Conservation (phyloP, 2,888 invertebrate species). For the Stegana nigrithorax region DNA sequence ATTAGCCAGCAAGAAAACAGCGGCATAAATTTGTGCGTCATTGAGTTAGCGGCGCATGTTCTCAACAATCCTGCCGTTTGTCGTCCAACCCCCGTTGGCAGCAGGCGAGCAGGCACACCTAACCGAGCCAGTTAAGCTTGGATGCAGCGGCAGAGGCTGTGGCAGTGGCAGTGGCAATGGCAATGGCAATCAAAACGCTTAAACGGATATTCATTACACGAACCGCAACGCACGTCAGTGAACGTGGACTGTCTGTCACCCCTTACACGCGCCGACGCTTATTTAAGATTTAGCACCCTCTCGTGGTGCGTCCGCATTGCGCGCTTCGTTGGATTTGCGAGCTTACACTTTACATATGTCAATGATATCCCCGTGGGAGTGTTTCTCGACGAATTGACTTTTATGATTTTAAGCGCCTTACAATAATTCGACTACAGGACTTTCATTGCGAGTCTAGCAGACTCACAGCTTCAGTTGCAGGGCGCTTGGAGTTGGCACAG, state of each 20-base stretch:
- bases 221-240: conserved; percentile 52
- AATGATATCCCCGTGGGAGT: conserved; percentile 70
- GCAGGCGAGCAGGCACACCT: conserved; percentile 36
- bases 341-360: conserved; percentile 70
- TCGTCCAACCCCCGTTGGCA: conserved; percentile 42
- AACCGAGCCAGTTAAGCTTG: too few relatives aligned
- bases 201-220: conserved; percentile 66
- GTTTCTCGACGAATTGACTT: conserved; percentile 54
- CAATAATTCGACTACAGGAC: too few relatives aligned
- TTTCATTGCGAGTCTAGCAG: too few relatives aligned
- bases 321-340: conserved; percentile 36
- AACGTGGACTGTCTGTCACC: conserved; percentile 24
- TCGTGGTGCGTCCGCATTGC: conserved; percentile 38
- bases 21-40: conserved; percentile 30
- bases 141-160: conserved; percentile 28
- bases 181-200: conserved; percentile 29
- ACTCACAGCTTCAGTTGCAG: too few relatives aligned
- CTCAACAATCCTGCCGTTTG: conserved; percentile 18
- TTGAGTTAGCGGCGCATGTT: conserved; percentile 3
- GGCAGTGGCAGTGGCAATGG: conserved; percentile 16
- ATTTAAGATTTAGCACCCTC: conserved; percentile 64
- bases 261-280: conserved; percentile 65
- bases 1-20: conserved; percentile 34
- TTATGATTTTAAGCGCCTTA: conserved; percentile 17
- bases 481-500: too few relatives aligned